phyloP scores from a whole-genome alignment of 2,797 vertebrate species.

The Pelodytes ibericus region DNA sequence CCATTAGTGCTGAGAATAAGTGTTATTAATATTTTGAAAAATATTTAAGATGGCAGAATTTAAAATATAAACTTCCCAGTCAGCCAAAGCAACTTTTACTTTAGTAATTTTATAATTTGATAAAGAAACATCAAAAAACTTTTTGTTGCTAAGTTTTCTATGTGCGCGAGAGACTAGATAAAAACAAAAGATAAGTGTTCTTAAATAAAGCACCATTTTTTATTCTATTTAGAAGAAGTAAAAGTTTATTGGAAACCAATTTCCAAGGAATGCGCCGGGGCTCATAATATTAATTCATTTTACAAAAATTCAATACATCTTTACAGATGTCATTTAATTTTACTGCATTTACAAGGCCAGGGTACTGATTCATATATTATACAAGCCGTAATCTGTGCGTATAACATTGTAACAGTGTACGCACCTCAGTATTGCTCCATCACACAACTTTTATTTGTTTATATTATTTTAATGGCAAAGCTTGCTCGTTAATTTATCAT shows the following conservation, averaged over 20 bases:
- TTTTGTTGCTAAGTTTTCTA: background rate
- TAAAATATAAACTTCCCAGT: too few species aligned
- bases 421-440: background rate
- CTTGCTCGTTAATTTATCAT: background rate
- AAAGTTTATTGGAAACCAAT: conserved; percentile 56
- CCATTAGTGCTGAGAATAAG: too few species aligned
- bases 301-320: conserved; percentile 54
- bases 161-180: background rate
- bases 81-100: too few species aligned
- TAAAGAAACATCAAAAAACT: background rate
- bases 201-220: conserved; percentile 39
- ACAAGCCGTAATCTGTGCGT: conserved; percentile 42
- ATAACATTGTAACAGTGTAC: conserved; percentile 38
- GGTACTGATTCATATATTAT: conserved; percentile 40
- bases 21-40: too few species aligned
- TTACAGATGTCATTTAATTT: conserved; percentile 54
- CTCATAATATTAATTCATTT: conserved; percentile 53
- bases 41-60: too few species aligned
- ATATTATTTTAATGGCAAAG: conserved; percentile 2
- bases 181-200: conserved; percentile 28
- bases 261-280: conserved; percentile 34
- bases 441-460: background rate
- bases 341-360: conserved; percentile 52
- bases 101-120: background rate
- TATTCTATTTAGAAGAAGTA: conserved; percentile 52